Base-by-base conservation (phyloP, 2,797 vertebrate genomes). In the Danio kyathit region DNA sequence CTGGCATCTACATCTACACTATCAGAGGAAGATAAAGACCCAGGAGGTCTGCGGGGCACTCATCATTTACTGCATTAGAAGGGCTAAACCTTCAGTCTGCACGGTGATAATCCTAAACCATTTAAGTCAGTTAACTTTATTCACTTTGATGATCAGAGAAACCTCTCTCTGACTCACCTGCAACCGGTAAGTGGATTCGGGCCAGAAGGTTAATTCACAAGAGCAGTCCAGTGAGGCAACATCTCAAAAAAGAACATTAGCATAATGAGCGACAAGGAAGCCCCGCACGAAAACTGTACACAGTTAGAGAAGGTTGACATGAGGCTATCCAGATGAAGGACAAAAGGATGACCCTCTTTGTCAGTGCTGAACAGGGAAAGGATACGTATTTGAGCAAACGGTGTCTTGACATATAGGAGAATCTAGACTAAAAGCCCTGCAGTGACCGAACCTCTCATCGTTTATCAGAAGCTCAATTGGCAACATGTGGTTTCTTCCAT, bases 61-160 rank as follows among this genome's bases (percentile, higher is more conserved):
- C 5, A 7, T 16, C 17, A 19, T 70, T 67, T 79, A 40, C 17
- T 1, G 41, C 41, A 43, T 43, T 56, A 52, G 54, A 14, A 17
- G 13, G 41, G 17, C 44, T 79, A 7, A 54, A 60, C n/a, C 2
- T 49, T 63, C 44, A 19, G 49, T 44, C 64, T 38, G 19, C 19
- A 17, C 51, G 38, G 46, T 67, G 44, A 44, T 67, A 79, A 67
- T 74, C 67, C 60, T 76, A 76, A 76, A 76, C 81, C 59, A 72
- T 61, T 71, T 66, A 76, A 63, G 57, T 65, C n/a, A 8, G 5
- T 11, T 65, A 65, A 82, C 60, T 77, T 59, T 60, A 71, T 66
- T 74, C 43, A 66, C 44, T 38, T 29, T 65, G 48, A 48, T 66
- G 81, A 41, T 48, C 21, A 46, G 48, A 41, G 11, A 14, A 66